Conservation (phyloP, 2,113 vertebrate genomes). For the Petaurus breviceps region DNA sequence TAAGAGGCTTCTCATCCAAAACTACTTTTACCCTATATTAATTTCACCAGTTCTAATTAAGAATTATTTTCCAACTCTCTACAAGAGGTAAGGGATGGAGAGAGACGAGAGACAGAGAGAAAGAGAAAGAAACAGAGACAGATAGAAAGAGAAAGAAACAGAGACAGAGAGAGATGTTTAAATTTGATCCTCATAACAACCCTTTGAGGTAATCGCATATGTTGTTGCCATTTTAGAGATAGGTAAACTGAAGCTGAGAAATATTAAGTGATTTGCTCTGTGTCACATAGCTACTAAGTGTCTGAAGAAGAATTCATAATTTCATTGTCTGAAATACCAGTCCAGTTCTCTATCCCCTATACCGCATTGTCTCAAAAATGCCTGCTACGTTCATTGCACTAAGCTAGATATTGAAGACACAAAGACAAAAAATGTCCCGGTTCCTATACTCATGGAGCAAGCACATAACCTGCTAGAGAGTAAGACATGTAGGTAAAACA, state of each 20-base stretch:
- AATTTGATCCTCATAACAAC: neutral
- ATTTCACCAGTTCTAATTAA: neutral
- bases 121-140: too few species aligned
- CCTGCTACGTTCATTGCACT: neutral
- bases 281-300: neutral
- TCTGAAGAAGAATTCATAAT: neutral
- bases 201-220: neutral
- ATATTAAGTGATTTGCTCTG: neutral
- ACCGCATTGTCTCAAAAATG: neutral
- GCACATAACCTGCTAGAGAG: neutral
- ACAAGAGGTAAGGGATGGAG: too few species aligned
- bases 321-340: neutral
- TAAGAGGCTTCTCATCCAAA: neutral
- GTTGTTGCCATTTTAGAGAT: neutral
- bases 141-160: too few species aligned
- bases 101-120: too few species aligned
- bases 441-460: neutral
- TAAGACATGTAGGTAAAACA: neutral
- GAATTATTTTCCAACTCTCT: too few species aligned
- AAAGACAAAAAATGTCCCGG: neutral
- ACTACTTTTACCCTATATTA: neutral
- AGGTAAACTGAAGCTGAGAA: neutral
- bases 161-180: neutral
- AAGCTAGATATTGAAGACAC: neutral
- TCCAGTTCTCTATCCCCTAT: neutral